These are phyloP conservation scores for Himalopsyche kuldschensis DNA, from an alignment of 2,888 invertebrate genomes.

Conservation along the genomic window DNA sequence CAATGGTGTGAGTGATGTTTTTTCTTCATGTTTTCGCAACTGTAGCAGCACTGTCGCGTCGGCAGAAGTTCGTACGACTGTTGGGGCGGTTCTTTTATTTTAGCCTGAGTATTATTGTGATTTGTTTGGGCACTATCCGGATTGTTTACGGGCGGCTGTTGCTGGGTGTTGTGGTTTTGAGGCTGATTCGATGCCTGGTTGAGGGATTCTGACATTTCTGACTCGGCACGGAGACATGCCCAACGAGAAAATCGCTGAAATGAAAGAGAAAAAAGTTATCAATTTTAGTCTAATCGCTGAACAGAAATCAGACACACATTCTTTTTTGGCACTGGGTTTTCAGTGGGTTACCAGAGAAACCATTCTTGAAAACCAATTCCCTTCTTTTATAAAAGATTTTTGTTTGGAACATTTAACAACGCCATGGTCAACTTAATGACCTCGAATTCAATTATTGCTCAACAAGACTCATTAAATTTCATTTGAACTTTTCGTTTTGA, in stretches of 20 bases:
- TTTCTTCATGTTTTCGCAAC: slow-evolving; percentile 34
- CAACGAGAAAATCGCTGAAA: slow-evolving; percentile 36
- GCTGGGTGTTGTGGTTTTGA: slow-evolving; percentile 35
- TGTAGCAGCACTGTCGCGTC: slow-evolving; percentile 29
- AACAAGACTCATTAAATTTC: too few species aligned
- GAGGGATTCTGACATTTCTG: slow-evolving; percentile 30
- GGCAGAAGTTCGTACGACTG: slow-evolving; percentile 32
- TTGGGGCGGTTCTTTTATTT: slow-evolving; percentile 10
- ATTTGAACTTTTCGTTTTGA: too few species aligned
- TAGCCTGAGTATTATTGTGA: slow-evolving; percentile 6
- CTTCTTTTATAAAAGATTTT: too few species aligned
- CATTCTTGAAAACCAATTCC: too few species aligned
- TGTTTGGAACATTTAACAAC: too few species aligned
- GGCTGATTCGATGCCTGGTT: slow-evolving; percentile 41
- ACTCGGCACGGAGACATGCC: slow-evolving; percentile 33
- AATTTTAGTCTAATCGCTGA: too few species aligned
- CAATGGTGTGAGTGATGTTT: slow-evolving; percentile 26
- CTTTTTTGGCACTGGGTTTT: too few species aligned
- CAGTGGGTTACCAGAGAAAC: too few species aligned
- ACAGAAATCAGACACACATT: too few species aligned
- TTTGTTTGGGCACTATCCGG: slow-evolving; percentile 22
- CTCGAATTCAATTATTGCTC: too few species aligned
- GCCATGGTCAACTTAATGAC: too few species aligned
- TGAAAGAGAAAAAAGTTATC: background rate
- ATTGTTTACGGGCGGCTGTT: background rate